phyloP scores from a whole-genome alignment of 2,113 vertebrate species.

The Oreotrochilus melanogaster region DNA sequence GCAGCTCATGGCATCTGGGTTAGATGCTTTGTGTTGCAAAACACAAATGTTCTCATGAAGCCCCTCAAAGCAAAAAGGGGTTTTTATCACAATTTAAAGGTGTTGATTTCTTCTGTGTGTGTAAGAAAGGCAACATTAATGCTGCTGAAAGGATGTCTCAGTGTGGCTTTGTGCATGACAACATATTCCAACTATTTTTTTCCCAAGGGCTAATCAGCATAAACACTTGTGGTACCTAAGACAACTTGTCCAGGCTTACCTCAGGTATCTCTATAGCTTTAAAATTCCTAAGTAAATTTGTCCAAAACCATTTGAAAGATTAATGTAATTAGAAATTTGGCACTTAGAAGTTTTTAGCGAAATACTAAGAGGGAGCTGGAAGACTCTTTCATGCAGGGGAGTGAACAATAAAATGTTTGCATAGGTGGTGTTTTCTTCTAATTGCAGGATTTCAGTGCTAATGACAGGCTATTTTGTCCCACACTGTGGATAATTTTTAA shows the following conservation, averaged over 20 bases:
- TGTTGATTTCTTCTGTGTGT: not conserved
- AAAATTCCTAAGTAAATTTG: not conserved
- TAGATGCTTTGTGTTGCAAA: not conserved
- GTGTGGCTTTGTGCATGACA: not conserved
- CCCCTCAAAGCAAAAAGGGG: not conserved
- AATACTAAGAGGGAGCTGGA: not conserved
- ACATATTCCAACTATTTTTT: not conserved
- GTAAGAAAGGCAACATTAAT: not conserved
- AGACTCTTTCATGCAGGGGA: not conserved
- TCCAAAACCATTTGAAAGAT: not conserved
- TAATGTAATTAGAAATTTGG: not conserved
- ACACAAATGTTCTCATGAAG: not conserved
- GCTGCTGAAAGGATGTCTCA: not conserved
- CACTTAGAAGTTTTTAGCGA: not conserved
- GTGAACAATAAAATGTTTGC: not conserved
- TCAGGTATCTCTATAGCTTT: not conserved
- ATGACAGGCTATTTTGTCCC: constrained; percentile 20
- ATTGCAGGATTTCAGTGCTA: constrained; percentile 25
- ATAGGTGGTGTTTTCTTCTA: not conserved
- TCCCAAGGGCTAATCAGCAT: not conserved
- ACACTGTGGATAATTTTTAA: not conserved
- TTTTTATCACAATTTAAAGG: not conserved
- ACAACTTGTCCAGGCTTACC: not conserved
- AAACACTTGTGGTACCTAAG: not conserved
- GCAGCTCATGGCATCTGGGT: not conserved